Evolutionary conservation across 2,888 invertebrate genomes (phyloP).

Genomic region (Griposia aprilina): DNA sequence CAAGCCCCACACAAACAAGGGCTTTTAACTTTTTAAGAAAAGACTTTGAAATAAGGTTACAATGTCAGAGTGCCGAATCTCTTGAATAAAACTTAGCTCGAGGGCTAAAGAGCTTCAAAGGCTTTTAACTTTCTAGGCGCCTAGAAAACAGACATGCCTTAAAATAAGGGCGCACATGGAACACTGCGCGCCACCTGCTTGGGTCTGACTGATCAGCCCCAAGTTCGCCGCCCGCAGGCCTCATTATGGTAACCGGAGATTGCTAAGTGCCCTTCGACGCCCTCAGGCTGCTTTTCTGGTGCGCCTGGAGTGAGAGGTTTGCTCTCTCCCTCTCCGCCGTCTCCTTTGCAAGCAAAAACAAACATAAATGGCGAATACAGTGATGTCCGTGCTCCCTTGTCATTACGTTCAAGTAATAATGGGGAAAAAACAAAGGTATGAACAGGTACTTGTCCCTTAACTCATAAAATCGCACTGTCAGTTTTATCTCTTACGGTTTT

Average conservation of each 20-base stretch:
- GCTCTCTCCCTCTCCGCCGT: neutral
- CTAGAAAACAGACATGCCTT: neutral
- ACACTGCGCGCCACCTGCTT: neutral
- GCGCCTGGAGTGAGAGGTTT: too few species aligned
- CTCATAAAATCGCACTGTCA: too few species aligned
- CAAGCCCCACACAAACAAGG: neutral
- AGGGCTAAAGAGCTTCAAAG: neutral
- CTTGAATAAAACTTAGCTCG: neutral
- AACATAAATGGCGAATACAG: too few species aligned
- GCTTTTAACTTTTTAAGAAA: neutral
- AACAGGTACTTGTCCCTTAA: too few species aligned
- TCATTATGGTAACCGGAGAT: neutral
- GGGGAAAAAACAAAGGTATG: too few species aligned
- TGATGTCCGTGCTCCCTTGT: too few species aligned
- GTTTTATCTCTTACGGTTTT: too few species aligned
- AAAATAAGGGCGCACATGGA: neutral
- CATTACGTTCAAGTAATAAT: too few species aligned
- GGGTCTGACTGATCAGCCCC: neutral
- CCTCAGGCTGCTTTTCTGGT: neutral
- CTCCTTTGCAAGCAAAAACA: neutral
- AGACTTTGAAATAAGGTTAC: neutral
- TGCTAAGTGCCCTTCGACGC: neutral
- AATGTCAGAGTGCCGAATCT: too few species aligned
- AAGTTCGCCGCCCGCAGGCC: neutral
- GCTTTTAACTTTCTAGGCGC: neutral